These are phyloP conservation scores for Tauraco hartlaubi DNA, from an alignment of 2,797 vertebrate species.

Conservation along the genomic window DNA sequence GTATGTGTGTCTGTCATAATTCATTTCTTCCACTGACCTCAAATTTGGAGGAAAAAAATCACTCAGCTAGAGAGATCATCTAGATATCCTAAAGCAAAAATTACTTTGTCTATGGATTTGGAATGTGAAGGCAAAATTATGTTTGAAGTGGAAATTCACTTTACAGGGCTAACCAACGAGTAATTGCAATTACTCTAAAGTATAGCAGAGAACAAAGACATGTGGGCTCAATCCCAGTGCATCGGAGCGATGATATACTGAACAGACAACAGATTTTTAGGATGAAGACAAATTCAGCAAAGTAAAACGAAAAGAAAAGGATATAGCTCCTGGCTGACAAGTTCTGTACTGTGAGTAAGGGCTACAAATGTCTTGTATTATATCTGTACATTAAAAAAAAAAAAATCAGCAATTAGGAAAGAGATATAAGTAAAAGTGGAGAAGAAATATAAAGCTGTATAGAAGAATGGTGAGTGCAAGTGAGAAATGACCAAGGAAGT, in stretches of 20 bases:
- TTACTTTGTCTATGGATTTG: constrained; percentile 7
- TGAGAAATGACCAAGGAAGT: neutral
- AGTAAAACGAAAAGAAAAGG: neutral
- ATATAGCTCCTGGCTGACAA: neutral
- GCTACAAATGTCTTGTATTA: neutral
- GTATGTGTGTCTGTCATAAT: neutral
- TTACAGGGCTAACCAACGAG: neutral
- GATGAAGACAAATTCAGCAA: neutral
- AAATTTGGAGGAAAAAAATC: neutral
- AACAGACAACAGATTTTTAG: neutral
- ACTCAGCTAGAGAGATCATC: constrained; percentile 5
- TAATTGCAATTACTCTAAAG: neutral
- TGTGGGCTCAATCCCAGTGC: neutral
- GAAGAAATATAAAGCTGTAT: neutral
- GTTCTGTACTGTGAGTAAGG: neutral
- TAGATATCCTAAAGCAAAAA: constrained; percentile 19
- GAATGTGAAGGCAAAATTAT: neutral
- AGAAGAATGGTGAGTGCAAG: neutral
- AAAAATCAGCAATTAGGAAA: neutral
- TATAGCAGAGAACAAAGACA: neutral
- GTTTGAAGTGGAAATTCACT: constrained; percentile 11
- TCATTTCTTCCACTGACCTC: constrained; percentile 41
- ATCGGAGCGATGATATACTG: neutral
- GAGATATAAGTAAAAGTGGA: neutral
- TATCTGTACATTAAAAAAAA: neutral